Conservation (phyloP, 1,140 invertebrate species). For the Neodiprion pinetum region DNA sequence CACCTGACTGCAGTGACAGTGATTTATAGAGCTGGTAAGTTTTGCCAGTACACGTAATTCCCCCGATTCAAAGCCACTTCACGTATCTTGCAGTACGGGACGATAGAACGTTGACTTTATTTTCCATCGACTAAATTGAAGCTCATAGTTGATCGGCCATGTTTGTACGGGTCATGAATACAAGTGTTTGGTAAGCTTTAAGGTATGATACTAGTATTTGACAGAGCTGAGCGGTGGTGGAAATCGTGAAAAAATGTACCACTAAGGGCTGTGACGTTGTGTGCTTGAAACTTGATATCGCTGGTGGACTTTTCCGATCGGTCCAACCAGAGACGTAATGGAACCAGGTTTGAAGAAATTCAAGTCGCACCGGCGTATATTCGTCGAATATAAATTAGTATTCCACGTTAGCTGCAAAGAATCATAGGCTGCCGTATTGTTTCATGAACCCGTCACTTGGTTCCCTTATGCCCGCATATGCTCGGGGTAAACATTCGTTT, state of each 20-base stretch:
- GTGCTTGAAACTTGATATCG: not conserved
- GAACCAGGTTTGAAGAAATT: not conserved
- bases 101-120: not conserved
- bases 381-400: not conserved
- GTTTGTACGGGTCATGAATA: not conserved
- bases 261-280: not conserved
- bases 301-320: not conserved
- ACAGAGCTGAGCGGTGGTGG: no score
- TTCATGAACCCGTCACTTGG: not conserved
- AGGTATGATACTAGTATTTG: not conserved
- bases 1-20: not conserved
- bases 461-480: slow-evolving; percentile 4
- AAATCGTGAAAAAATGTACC: no score
- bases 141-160: not conserved
- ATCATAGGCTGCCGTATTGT: not conserved
- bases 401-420: not conserved
- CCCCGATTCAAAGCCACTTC: not conserved
- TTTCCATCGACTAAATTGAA: not conserved
- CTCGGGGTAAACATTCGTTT: not conserved
- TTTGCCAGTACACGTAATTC: slow-evolving; percentile 4
- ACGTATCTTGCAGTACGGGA: not conserved
- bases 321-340: not conserved
- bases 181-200: not conserved
- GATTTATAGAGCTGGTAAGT: not conserved
- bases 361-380: not conserved